Evolutionary conservation across 2,888 invertebrate species (phyloP).

Genomic region (Ametastegia equiseti): DNA sequence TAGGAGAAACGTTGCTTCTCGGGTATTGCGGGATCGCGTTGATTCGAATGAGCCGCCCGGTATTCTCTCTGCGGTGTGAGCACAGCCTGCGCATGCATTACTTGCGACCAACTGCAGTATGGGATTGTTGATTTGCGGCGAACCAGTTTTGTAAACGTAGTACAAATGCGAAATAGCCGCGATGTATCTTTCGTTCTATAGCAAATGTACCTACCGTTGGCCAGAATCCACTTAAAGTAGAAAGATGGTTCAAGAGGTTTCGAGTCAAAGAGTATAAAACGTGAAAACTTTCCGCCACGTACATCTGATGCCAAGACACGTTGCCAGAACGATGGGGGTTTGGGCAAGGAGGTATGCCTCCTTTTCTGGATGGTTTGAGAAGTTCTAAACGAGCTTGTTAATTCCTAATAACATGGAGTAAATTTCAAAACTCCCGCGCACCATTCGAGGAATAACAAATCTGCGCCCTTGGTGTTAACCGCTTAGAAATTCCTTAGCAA

Average conservation of each 20-base stretch:
- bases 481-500: too few species aligned
- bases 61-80: slow-evolving; percentile 22
- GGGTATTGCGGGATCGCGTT: background rate
- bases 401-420: background rate
- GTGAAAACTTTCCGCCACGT: background rate
- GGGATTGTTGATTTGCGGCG: slow-evolving; percentile 42
- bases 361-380: background rate
- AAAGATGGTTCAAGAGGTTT: background rate
- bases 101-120: slow-evolving; percentile 10
- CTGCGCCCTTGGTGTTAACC: too few species aligned
- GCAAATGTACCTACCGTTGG: background rate
- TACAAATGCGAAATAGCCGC: slow-evolving; percentile 25
- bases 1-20: background rate
- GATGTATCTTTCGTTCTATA: slow-evolving; percentile 8
- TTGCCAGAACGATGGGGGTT: background rate
- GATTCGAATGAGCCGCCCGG: background rate
- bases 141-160: slow-evolving; percentile 33
- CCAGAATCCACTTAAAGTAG: background rate
- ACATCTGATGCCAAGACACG: slow-evolving; percentile 1
- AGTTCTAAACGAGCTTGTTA: background rate
- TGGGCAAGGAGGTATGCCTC: too few species aligned
- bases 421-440: background rate
- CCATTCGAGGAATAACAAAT: too few species aligned
- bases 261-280: background rate
- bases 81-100: slow-evolving; percentile 33